Conservation (phyloP, 2,797 vertebrate species). For the Erpetoichthys calabaricus region DNA sequence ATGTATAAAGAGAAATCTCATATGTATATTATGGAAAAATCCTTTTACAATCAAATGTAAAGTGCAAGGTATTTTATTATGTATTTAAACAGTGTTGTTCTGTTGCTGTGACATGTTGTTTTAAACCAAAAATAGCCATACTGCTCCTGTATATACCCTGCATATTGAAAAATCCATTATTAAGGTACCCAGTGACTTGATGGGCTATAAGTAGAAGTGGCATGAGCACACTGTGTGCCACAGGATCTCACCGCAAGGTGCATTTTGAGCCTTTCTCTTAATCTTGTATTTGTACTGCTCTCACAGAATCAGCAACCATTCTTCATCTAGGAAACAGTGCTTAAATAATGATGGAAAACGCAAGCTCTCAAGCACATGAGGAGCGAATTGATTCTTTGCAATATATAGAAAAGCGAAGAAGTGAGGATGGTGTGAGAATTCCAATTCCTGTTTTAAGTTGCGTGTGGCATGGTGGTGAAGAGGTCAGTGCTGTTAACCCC, state of each 20-base stretch:
- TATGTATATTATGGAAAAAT: slow-evolving; percentile 27
- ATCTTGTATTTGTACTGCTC: no score
- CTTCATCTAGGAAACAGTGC: no score
- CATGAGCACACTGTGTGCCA: not conserved
- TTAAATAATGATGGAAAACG: no score
- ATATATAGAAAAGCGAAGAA: no score
- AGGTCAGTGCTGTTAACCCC: no score
- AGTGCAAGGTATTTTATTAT: slow-evolving; percentile 6
- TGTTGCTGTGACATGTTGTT: slow-evolving; percentile 7
- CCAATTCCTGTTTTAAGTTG: no score
- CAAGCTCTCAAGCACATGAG: no score
- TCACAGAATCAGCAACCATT: slow-evolving; percentile 27
- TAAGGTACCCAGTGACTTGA: slow-evolving; percentile 1
- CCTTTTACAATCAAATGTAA: not conserved
- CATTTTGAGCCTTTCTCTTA: not conserved
- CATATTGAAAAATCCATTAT: not conserved
- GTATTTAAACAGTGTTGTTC: slow-evolving; percentile 18
- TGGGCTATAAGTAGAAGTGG: slow-evolving; percentile 8
- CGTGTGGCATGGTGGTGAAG: no score
- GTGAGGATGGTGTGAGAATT: no score
- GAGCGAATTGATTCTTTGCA: no score
- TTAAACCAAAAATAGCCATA: slow-evolving; percentile 4
- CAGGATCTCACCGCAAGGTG: not conserved
- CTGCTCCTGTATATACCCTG: not conserved
- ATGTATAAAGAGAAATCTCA: slow-evolving; percentile 16